phyloP scores from a whole-genome alignment of 1,140 invertebrate genomes.

The Eriocheir sinensis region DNA sequence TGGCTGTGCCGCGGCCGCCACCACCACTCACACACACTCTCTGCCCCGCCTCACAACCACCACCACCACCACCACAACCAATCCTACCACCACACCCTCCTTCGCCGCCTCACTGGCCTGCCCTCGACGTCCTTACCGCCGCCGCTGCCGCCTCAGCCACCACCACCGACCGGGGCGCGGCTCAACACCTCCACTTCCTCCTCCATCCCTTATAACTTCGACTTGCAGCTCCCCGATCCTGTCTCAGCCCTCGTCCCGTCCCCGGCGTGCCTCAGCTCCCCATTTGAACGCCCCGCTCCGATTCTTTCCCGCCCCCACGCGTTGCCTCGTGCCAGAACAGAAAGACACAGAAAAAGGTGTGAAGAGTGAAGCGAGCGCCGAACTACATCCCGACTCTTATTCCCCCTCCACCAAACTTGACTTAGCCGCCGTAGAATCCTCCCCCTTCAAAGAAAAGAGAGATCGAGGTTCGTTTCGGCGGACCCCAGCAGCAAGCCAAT shows the following conservation, averaged over 20 bases:
- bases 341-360: background rate
- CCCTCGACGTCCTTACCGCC: no score
- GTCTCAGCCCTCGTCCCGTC: background rate
- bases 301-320: background rate
- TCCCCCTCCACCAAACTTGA: no score
- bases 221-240: background rate
- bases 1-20: background rate
- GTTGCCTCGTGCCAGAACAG: background rate
- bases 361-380: background rate
- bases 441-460: no score
- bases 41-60: background rate
- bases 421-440: no score
- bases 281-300: background rate
- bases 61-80: constrained; percentile 5
- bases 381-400: no score
- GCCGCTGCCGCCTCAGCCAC: background rate
- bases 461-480: no score
- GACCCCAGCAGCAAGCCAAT: no score
- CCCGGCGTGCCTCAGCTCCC: background rate
- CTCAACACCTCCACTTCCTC: background rate
- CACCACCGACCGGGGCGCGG: background rate
- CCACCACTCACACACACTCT: background rate
- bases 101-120: no score
- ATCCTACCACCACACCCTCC: background rate
- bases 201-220: no score